A percentile compares a stretch with the other conserved stretches of the same genome.
Conservation (phyloP, 2,888 invertebrate genomes). For the Archips crataeganus region DNA sequence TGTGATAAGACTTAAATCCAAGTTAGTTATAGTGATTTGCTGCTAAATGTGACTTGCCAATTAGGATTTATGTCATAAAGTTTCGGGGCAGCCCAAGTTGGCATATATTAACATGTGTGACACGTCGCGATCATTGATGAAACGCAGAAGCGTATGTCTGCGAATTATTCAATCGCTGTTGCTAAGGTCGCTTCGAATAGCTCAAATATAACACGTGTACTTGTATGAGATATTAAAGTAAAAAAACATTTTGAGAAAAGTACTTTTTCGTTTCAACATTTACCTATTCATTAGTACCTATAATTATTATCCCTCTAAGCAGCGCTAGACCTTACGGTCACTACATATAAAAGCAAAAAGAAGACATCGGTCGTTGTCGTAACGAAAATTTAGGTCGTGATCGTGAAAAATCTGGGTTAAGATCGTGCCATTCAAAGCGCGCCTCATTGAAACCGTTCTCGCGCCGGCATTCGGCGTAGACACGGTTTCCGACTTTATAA, state of each 20-base stretch:
- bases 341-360: constrained; percentile 12
- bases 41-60: constrained; percentile 5
- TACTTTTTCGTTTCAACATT: not conserved
- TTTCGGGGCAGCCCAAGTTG: constrained; percentile 25
- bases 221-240: not conserved
- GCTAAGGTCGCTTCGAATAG: constrained; percentile 11
- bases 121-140: constrained; percentile 35
- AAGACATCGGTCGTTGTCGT: constrained; percentile 36
- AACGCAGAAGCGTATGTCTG: constrained; percentile 24
- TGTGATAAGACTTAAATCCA: too few relatives aligned
- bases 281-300: not conserved
- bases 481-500: constrained; percentile 11
- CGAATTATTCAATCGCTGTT: constrained; percentile 28
- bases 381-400: constrained; percentile 47
- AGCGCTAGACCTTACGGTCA: not conserved
- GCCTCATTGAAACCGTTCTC: constrained; percentile 56
- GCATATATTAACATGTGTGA: constrained; percentile 27
- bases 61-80: constrained; percentile 31
- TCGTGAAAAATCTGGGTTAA: constrained; percentile 63
- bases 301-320: not conserved
- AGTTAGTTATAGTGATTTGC: constrained; percentile 12
- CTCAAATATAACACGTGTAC: not conserved
- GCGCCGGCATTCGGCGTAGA: constrained; percentile 10
- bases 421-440: constrained; percentile 62
- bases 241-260: not conserved